Base-by-base conservation (phyloP, 2,888 invertebrate species). In the Stenodera caucasica region DNA sequence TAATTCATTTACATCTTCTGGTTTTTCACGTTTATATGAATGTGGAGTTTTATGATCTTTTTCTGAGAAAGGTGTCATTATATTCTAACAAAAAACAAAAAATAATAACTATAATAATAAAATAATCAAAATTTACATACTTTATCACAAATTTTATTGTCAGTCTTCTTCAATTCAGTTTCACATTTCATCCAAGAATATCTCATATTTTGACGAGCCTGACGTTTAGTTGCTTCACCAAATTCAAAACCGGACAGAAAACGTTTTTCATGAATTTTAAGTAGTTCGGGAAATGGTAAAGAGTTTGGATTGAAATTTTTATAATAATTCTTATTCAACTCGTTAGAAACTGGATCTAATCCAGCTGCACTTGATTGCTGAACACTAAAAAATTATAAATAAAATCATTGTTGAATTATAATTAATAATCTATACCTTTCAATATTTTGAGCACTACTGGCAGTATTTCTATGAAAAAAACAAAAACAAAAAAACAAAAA, bases 41-140 rank as follows among this genome's bases (percentile, higher is more conserved):
- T 78, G 78, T 2, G 79, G 79, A 9, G 79, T 79, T 65, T 76
- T 77, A 40, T 78, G 77, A 49, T 76, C 74, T 53, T 68, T 70
- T 65, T 76, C 76, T n/a, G 71, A 71, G 14, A 69, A 57, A 30
- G 66, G 40, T 2, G 40, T 40, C 2, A 40, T 5, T 40, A 18
- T 18, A 40, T 40, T 18, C 40, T 40, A 4, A 40, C 5, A 37
- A 7, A 14, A 7, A 37, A n/a, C n/a, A 35, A 37, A 37, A 14
- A 1, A 18, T 8, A 40, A 15, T 40, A 2, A 40, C 18, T 1
- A 18, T 0, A 32, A 40, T 21, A 3, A 40, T 40, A 37, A 37
- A 14, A 26, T 5, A 4, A 26, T 26, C 4, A 65, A 55, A 11
- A 18, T 18, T 9, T 9, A 40, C 18, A 21, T 40, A 40, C 40